Evolutionary conservation across 2,797 vertebrate genomes (phyloP).

Genomic region (Dipus sagitta): DNA sequence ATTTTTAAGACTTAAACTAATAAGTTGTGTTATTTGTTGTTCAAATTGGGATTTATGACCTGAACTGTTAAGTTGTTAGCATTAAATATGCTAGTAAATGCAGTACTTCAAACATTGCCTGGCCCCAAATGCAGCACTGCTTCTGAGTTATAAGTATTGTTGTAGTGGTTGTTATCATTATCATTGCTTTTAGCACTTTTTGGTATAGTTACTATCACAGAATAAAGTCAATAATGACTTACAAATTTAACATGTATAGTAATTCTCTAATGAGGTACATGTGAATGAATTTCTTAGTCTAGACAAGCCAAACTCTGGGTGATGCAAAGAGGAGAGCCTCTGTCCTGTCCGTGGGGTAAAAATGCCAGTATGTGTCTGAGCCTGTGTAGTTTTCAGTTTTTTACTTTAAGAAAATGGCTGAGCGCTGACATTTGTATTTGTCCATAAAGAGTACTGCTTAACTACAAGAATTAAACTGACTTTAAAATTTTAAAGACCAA

Average conservation of each 20-base stretch:
- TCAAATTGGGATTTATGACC: slow-evolving; percentile 15
- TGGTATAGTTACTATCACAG: not conserved
- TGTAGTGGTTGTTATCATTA: not conserved
- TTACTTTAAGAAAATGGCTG: not conserved
- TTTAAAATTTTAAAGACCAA: slow-evolving; percentile 64
- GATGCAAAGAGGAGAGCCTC: not conserved
- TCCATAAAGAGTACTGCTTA: slow-evolving; percentile 3
- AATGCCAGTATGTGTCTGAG: slow-evolving; percentile 33
- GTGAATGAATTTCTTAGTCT: not conserved
- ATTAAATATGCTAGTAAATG: slow-evolving; percentile 53
- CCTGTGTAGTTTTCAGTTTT: slow-evolving; percentile 5
- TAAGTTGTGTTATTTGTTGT: slow-evolving; percentile 29
- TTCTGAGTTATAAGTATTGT: not conserved
- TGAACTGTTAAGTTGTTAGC: slow-evolving; percentile 36
- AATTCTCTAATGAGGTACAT: slow-evolving; percentile 13
- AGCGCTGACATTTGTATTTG: slow-evolving; percentile 18
- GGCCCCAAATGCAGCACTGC: not conserved
- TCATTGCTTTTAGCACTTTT: not conserved
- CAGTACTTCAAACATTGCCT: slow-evolving; percentile 1
- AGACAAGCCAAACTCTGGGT: not conserved
- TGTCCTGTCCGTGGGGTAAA: not conserved
- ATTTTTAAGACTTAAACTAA: slow-evolving; percentile 65
- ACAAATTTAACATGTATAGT: not conserved
- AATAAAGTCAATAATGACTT: slow-evolving; percentile 57
- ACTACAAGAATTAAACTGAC: slow-evolving; percentile 64